Evolutionary conservation across 2,797 vertebrate genomes (phyloP), one percentile per base, ranked within the genome.

Genomic region (Typhlichthys subterraneus): DNA sequence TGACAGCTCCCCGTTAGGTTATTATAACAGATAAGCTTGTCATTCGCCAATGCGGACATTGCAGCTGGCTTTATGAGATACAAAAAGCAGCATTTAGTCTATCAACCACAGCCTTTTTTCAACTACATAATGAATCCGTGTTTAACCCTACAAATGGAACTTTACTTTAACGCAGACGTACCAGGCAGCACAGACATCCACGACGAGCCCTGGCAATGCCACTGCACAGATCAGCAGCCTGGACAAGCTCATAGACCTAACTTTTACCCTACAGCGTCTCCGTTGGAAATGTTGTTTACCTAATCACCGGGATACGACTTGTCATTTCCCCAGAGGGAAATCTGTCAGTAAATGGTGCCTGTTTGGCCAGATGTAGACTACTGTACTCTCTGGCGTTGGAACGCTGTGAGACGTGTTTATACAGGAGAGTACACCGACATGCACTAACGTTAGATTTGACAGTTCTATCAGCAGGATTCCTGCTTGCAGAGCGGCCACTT

Each of bases 11-110:
- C 13, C 46, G 23, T 29, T 29, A 29, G 23, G 23, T 29, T 29
- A 14, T 0, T 12, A 11, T 53, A n/a, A 66, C 14, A 65, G 69
- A 59, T 65, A 11, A 13, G 52, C 12, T 54, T 5, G 33, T 49
- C 14, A 12, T 31, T 9, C 51, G 48, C 53, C 10, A 9, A 53
- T 52, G 50, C 0, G 29, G 19, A 2, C 45, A 33, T 17, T 46
- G 11, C 7, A 45, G 6, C 9, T 10, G 38, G 19, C 52, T 5
- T 13, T 12, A 6, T 13, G 42, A 45, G 15, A 57, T 45, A 57
- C 12, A 53, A 48, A 15, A 45, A 15, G 10, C 53, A 55, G 19
- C n/a, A 7, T 14, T 33, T 42, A 7, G 7, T 45, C 31, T 14
- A 14, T 42, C 8, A 45, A 46, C 45, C 38, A 6, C 19, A 57